Conservation (phyloP, 2,797 vertebrate genomes). For the Chelmon rostratus region DNA sequence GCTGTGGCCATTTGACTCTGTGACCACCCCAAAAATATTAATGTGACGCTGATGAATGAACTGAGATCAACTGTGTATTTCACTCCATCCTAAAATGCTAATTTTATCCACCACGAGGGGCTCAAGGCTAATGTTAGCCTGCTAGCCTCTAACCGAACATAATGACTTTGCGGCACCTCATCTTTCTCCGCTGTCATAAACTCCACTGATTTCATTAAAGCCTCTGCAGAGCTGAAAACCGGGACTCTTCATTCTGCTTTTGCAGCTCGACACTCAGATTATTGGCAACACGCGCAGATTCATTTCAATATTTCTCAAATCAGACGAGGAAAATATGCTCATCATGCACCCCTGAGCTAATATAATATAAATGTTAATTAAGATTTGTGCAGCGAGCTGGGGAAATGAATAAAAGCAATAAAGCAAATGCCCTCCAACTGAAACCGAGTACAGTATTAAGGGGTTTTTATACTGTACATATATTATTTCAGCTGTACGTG, state of each 20-base stretch:
- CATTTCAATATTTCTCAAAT: conserved; percentile 80
- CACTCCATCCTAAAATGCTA: background rate
- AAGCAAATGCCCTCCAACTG: conserved; percentile 68
- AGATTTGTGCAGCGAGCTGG: conserved; percentile 74
- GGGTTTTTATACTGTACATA: conserved; percentile 20
- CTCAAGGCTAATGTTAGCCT: conserved; percentile 21
- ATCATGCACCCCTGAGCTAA: conserved; percentile 80
- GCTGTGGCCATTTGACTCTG: background rate
- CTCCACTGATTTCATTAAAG: conserved; percentile 58
- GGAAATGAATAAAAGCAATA: conserved; percentile 77
- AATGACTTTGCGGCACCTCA: conserved; percentile 53
- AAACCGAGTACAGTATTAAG: conserved; percentile 52
- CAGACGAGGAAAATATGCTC: conserved; percentile 74
- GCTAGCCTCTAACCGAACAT: conserved; percentile 22
- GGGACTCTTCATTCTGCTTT: conserved; percentile 50
- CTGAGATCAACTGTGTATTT: background rate
- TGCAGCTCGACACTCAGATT: conserved; percentile 55
- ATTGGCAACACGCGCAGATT: conserved; percentile 64
- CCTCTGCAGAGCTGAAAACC: conserved; percentile 62
- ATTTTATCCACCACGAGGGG: background rate
- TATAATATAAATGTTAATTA: conserved; percentile 89
- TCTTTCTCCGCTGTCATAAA: conserved; percentile 49
- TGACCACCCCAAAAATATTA: background rate
- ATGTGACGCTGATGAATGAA: conserved; percentile 20
- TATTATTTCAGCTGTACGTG: conserved; percentile 36